phyloP scores from a whole-genome alignment of 2,113 vertebrate genomes.

The Dissostichus mawsoni region DNA sequence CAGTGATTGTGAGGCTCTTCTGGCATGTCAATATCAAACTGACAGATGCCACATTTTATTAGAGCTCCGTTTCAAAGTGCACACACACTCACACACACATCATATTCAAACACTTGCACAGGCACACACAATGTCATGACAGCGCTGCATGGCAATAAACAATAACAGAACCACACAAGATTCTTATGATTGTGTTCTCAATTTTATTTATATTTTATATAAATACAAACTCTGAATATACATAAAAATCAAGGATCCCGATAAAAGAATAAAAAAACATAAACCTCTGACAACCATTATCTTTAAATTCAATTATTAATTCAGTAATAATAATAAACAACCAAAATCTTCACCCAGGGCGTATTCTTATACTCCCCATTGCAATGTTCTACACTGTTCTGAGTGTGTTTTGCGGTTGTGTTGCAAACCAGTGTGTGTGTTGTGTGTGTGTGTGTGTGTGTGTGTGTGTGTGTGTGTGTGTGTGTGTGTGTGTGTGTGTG shows the following conservation, averaged over 20 bases:
- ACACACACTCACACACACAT: not conserved
- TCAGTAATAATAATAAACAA: constrained; percentile 22
- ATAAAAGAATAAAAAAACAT: not conserved
- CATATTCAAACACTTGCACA: not conserved
- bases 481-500: constrained; percentile 35
- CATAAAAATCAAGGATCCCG: constrained; percentile 20
- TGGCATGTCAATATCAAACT: constrained; percentile 67
- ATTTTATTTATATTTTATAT: constrained; percentile 53
- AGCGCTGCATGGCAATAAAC: constrained; percentile 25
- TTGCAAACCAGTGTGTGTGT: constrained; percentile 49
- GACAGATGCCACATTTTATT: constrained; percentile 81
- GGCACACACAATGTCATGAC: not conserved
- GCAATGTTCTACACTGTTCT: constrained; percentile 54
- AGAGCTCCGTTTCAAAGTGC: constrained; percentile 59
- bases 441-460: too few species aligned
- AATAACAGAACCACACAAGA: constrained; percentile 44
- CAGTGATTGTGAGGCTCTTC: constrained; percentile 58
- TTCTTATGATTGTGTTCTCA: constrained; percentile 5
- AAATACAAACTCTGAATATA: constrained; percentile 6
- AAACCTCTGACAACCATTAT: not conserved
- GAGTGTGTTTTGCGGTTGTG: constrained; percentile 60
- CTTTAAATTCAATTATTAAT: constrained; percentile 29
- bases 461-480: not conserved
- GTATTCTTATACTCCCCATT: constrained; percentile 31
- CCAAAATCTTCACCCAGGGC: constrained; percentile 7